Evolutionary conservation across 2,888 invertebrate genomes (phyloP).

Genomic region (Drosophila paranaensis): DNA sequence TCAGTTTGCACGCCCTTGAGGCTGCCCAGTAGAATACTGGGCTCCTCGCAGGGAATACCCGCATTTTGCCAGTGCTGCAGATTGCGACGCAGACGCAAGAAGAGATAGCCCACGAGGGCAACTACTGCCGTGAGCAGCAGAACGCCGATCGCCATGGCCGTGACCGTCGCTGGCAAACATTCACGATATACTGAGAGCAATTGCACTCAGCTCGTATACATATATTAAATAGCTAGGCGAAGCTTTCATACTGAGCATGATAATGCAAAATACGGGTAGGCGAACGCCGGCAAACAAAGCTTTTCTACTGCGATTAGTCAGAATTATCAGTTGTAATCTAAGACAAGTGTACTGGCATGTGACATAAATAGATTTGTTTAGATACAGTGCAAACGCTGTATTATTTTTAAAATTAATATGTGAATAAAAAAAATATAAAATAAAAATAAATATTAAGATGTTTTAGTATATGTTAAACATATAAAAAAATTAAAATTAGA

Average conservation of each 20-base stretch:
- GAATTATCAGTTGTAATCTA: not conserved
- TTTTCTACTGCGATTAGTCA: not conserved
- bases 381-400: not conserved
- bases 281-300: not conserved
- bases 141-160: conserved; percentile 43
- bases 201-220: not conserved
- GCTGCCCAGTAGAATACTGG: conserved; percentile 14
- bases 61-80: conserved; percentile 50
- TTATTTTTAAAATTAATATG: not conserved
- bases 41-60: conserved; percentile 66
- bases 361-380: not conserved
- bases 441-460: no score
- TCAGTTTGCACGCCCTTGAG: conserved; percentile 32
- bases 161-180: not conserved
- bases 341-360: not conserved
- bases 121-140: conserved; percentile 38
- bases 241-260: conserved; percentile 3
- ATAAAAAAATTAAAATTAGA: no score
- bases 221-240: not conserved
- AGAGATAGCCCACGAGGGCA: conserved; percentile 52
- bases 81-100: conserved; percentile 35
- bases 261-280: not conserved
- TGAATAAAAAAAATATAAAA: no score
- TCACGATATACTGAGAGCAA: conserved; percentile 18
- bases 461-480: no score